Evolutionary conservation across 1,140 invertebrate species (phyloP), one percentile per base, ranked within the genome.

Genomic region (Andricus grossulariae): DNA sequence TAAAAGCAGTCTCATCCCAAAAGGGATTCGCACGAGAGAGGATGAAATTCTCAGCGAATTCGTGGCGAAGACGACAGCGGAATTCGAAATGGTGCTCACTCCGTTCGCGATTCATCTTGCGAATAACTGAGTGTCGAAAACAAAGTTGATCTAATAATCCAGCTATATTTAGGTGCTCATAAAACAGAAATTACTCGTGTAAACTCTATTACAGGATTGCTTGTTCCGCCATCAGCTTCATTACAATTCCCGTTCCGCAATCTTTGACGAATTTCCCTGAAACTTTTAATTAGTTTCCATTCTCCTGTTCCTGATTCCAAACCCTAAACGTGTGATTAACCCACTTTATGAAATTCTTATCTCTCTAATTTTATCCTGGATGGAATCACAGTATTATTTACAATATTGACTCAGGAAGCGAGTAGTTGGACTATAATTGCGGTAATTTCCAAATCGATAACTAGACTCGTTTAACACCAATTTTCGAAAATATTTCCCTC

Each of bases 21-120:
- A 76, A 60, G 72, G 71, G 80, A 84, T 84, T 85, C 85, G 79
- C 51, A 18, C 19, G 52, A 50, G 15, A 71, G 71, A 75, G 77
- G 66, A 79, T 78, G 76, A 73, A 73, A 86, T 86, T 82, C 82
- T 74, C 25, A 25, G 72, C 80, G 76, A 83, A 83, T 83, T 80
- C 73, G 74, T 74, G 39, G 50, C 71, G 54, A 55, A 60, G 73
- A 70, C 60, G 80, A 80, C 80, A 81, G 80, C 79, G 83, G 81
- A 85, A 86, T 86, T 86, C 73, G 80, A 78, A 77, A 82, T 71
- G 72, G 25, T 25, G 60, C 39, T 66, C 39, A 66, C 39, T 66
- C 75, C 76, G 78, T 80, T 78, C 55, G 74, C 66, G 55, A 77
- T 80, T 72, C 55, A 50, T 32, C 77, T 74, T 50, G 51, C 50